These are phyloP conservation scores for Keiferia lycopersicella DNA, from an alignment of 2,888 invertebrate species.

Conservation along the genomic window DNA sequence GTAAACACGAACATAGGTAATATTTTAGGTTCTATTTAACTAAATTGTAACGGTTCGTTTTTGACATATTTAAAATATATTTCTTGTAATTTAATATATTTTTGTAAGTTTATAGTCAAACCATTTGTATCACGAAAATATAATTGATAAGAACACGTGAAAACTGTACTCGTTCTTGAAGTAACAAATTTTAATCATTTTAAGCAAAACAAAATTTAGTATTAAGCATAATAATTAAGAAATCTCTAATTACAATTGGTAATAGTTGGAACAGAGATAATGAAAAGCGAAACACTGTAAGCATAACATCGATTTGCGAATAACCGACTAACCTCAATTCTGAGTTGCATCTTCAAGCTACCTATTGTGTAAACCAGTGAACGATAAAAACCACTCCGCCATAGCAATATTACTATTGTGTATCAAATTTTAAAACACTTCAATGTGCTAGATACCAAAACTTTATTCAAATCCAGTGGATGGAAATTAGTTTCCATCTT, in stretches of 20 bases:
- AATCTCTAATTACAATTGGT: background rate
- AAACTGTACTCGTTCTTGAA: too few relatives aligned
- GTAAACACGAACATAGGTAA: conserved; percentile 25
- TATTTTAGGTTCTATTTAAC: background rate
- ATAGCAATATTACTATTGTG: background rate
- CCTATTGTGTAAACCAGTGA: background rate
- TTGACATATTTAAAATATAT: background rate
- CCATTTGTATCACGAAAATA: too few relatives aligned
- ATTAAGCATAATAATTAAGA: background rate
- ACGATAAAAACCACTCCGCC: background rate
- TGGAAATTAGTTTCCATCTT: too few relatives aligned
- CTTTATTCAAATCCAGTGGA: too few relatives aligned
- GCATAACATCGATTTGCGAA: conserved; percentile 9
- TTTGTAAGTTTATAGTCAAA: background rate
- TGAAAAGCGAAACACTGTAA: conserved; percentile 1
- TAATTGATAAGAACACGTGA: too few relatives aligned
- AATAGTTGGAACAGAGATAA: background rate
- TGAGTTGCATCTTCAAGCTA: background rate
- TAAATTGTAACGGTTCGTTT: background rate
- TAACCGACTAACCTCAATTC: conserved; percentile 7
- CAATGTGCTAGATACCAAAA: too few relatives aligned
- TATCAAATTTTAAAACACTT: too few relatives aligned
- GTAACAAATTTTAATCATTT: too few relatives aligned
- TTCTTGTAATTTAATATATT: background rate
- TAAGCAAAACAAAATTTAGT: background rate